Conservation (phyloP, 1,140 invertebrate species). For the Drosophila novamexicana region DNA sequence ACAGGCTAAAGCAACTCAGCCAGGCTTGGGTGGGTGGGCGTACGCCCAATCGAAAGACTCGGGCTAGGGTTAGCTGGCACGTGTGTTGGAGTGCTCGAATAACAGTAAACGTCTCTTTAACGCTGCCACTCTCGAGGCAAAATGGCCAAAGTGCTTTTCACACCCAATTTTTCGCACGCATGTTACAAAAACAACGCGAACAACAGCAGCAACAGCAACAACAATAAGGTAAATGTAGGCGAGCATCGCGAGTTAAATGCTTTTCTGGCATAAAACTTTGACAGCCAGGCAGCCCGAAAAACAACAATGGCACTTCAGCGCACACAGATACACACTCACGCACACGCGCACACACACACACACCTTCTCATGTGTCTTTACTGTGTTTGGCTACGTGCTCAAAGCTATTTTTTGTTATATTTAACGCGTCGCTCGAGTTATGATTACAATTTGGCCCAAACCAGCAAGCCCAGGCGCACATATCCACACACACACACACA, state of each 20-base stretch:
- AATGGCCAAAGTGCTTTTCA: conserved; percentile 74
- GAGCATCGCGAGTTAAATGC: conserved; percentile 57
- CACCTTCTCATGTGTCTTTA: conserved; percentile 14
- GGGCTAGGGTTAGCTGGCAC: conserved; percentile 1
- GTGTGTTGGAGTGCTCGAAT: conserved; percentile 45
- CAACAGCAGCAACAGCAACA: conserved; percentile 34
- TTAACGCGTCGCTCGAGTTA: conserved; percentile 78
- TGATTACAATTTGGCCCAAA: conserved; percentile 69
- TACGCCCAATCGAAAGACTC: neutral
- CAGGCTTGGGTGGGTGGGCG: neutral
- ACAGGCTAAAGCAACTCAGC: conserved; percentile 56
- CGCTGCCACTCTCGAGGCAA: conserved; percentile 44
- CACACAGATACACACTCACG: conserved; percentile 1
- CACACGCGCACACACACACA: conserved; percentile 2
- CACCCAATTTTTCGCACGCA: conserved; percentile 69
- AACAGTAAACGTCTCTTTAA: conserved; percentile 79
- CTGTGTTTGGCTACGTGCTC: conserved; percentile 71
- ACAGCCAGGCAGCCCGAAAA: conserved; percentile 32
- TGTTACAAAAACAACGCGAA: conserved; percentile 57
- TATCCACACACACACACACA: conserved; percentile 12
- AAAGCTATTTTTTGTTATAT: conserved; percentile 80
- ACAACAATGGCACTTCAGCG: conserved; percentile 36
- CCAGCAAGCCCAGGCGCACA: conserved; percentile 1
- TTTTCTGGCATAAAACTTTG: conserved; percentile 63
- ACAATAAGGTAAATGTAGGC: conserved; percentile 35